Conservation (phyloP, 2,888 invertebrate genomes). For the Lasioglossum marginatum region DNA sequence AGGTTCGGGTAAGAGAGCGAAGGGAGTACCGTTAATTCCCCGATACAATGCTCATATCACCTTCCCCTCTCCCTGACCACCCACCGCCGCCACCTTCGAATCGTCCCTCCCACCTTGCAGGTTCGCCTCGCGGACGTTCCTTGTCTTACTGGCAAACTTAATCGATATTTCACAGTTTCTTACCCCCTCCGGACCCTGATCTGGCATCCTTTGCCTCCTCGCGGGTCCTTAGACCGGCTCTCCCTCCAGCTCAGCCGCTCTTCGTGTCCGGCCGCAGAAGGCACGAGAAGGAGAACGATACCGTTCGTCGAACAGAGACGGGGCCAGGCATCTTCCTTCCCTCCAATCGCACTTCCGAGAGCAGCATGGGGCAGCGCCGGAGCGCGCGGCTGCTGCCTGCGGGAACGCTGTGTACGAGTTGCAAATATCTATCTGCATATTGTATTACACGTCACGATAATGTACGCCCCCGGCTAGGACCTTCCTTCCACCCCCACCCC, state of each 20-base stretch:
- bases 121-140: constrained; percentile 83
- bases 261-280: constrained; percentile 81
- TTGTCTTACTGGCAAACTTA: constrained; percentile 85
- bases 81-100: constrained; percentile 72
- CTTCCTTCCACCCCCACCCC: constrained; percentile 21
- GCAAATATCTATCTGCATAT: constrained; percentile 83
- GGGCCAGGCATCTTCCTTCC: constrained; percentile 78
- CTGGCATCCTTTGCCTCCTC: constrained; percentile 51
- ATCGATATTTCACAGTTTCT: constrained; percentile 85
- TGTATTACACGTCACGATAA: constrained; percentile 82
- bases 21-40: constrained; percentile 84
- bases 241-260: constrained; percentile 57
- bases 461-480: constrained; percentile 68
- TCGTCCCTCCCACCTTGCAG: constrained; percentile 64
- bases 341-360: constrained; percentile 79
- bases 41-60: constrained; percentile 85
- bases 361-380: constrained; percentile 69
- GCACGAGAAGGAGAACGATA: constrained; percentile 55
- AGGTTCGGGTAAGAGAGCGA: constrained; percentile 67
- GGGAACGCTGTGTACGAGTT: constrained; percentile 73
- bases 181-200: constrained; percentile 80
- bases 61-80: constrained; percentile 82
- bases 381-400: constrained; percentile 63
- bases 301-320: constrained; percentile 52
- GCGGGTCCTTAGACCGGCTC: constrained; percentile 45